Percentiles rank a stretch among this genome's conserved stretches.
phyloP scores from a whole-genome alignment of 2,888 invertebrate species.

The Brenthis ino region DNA sequence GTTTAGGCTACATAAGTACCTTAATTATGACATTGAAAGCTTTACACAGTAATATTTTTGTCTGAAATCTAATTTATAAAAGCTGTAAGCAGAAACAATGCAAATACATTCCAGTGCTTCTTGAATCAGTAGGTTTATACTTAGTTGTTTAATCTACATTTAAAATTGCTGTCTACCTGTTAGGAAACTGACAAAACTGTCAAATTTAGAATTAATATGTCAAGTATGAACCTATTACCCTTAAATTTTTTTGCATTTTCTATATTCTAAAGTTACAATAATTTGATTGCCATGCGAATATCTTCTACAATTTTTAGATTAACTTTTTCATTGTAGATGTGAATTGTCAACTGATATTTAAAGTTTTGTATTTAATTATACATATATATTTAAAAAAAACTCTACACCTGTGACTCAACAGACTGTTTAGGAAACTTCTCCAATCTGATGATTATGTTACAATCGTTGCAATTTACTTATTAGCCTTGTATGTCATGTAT shows the following conservation, averaged over 20 bases:
- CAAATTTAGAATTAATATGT: conserved; percentile 14
- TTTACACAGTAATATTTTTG: not conserved
- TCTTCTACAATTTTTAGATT: conserved; percentile 41
- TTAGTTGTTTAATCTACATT: conserved; percentile 23
- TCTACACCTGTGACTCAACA: not conserved
- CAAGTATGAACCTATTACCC: conserved; percentile 5
- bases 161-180: conserved; percentile 24
- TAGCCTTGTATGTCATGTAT: not conserved
- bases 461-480: not conserved
- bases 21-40: not conserved
- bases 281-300: conserved; percentile 19
- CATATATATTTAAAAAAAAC: not conserved
- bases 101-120: conserved; percentile 64
- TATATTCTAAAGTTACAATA: conserved; percentile 12
- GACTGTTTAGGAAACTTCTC: not conserved
- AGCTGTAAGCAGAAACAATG: not conserved
- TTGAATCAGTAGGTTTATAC: conserved; percentile 59
- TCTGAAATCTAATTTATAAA: not conserved
- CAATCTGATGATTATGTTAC: not conserved
- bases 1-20: not conserved
- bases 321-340: conserved; percentile 12
- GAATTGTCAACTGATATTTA: conserved; percentile 6
- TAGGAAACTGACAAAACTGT: conserved; percentile 30
- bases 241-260: conserved; percentile 6
- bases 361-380: not conserved